A percentile compares a stretch with the other conserved stretches of the same genome.
These are phyloP conservation scores for Macaca fascicularis DNA, from an alignment of 2,113 vertebrate species.

Conservation along the genomic window DNA sequence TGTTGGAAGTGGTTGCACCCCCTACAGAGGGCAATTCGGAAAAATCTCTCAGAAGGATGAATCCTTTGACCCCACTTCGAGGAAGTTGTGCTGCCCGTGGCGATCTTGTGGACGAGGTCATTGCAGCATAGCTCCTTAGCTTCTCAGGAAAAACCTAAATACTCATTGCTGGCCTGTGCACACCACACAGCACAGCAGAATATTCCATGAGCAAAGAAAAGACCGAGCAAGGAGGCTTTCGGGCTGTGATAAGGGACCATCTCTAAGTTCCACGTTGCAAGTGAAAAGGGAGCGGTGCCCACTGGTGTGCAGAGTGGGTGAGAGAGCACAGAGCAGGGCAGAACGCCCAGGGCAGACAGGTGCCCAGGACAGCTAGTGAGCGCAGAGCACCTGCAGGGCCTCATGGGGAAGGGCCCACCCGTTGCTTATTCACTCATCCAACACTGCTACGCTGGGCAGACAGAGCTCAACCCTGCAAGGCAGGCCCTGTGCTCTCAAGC, in stretches of 20 bases:
- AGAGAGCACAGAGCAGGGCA: not conserved
- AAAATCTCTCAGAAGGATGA: not conserved
- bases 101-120: not conserved
- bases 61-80: rapidly evolving
- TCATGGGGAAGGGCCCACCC: rapidly evolving
- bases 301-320: rapidly evolving
- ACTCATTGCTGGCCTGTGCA: rapidly evolving
- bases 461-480: no score
- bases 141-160: not conserved
- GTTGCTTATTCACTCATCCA: not conserved
- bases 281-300: rapidly evolving
- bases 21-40: not conserved
- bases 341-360: no score
- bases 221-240: no score
- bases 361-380: rapidly evolving
- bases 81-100: no score
- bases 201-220: rapidly evolving
- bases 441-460: no score
- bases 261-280: rapidly evolving
- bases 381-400: rapidly evolving
- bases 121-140: rapidly evolving
- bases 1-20: no score
- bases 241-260: rapidly evolving
- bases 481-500: not conserved
- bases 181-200: not conserved